Base-by-base conservation (phyloP, 1,140 invertebrate genomes). In the Gonatopus flavifemur region DNA sequence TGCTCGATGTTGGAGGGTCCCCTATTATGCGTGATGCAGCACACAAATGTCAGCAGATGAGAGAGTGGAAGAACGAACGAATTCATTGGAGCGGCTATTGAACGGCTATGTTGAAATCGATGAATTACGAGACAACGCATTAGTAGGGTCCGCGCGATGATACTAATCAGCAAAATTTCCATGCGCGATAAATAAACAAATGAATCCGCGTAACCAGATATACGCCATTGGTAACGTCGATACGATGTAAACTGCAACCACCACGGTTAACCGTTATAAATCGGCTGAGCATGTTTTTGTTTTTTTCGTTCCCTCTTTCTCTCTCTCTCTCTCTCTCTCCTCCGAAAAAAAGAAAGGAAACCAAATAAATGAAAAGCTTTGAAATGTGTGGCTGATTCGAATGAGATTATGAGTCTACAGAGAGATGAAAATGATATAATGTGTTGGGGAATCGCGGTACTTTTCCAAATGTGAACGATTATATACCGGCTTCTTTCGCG, bases 41-140 rank as follows among this genome's bases (percentile, higher is more conserved):
- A 49, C 49, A 41, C 48, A 21, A 46, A 48, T 46, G 54, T 62
- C 58, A 57, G 43, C 46, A 38, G 16, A 40, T 48, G 28, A 35
- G 58, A n/a, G n/a, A n/a, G n/a, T n/a, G n/a, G n/a, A n/a, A n/a
- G n/a, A n/a, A n/a, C 48, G 42, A 52, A 60, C 57, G 67, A 59
- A 72, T 75, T 74, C 69, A 75, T 71, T 74, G 72, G 66, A 59
- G 54, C 67, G 70, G 66, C 67, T 64, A n/a, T n/a, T 57, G 38
- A 55, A 39, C 57, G 62, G 59, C 56, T 53, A 67, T 62, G 70
- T 72, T 72, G 71, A 74, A 75, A 74, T 75, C 71, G 69, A 70
- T 75, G 68, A 75, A 75, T 75, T 75, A 74, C 70, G 72, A 75
- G 70, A 75, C 70, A 75, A 67, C 70, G 69, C 71, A 75, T 75